Percentiles rank a stretch among this genome's conserved stretches.
Conservation (phyloP, 2,113 vertebrate genomes). For the Opisthocomus hoazin region DNA sequence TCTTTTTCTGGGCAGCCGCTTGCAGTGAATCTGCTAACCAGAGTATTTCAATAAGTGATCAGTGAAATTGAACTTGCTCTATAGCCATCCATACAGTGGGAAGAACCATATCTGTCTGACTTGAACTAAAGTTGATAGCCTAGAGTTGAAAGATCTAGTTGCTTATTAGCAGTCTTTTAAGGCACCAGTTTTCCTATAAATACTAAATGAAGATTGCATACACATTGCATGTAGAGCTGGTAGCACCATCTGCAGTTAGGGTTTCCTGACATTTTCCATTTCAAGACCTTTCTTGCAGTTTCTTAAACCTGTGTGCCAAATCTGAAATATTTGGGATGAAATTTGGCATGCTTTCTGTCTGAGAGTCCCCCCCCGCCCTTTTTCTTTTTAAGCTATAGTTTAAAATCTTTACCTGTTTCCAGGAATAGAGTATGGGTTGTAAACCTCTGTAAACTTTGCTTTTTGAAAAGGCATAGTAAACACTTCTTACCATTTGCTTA, state of each 20-base stretch:
- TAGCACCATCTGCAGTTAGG: background rate
- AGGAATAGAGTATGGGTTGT: background rate
- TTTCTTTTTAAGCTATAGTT: background rate
- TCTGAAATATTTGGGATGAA: background rate
- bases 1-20: background rate
- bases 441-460: background rate
- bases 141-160: background rate
- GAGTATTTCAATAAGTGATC: background rate
- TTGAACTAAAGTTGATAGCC: background rate
- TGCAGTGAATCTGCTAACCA: background rate
- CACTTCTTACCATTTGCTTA: background rate
- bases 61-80: background rate
- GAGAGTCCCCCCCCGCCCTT: no score
- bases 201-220: background rate
- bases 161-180: background rate
- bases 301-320: background rate
- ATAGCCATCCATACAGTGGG: background rate
- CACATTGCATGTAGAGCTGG: background rate
- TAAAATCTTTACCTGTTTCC: background rate
- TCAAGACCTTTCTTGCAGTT: background rate
- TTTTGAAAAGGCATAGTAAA: background rate
- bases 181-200: background rate
- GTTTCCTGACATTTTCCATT: background rate
- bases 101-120: background rate
- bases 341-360: background rate